Percentiles rank a stretch among this genome's conserved stretches.
These are phyloP conservation scores for Xanthia icteritia DNA, from an alignment of 2,888 invertebrate genomes.

Conservation along the genomic window DNA sequence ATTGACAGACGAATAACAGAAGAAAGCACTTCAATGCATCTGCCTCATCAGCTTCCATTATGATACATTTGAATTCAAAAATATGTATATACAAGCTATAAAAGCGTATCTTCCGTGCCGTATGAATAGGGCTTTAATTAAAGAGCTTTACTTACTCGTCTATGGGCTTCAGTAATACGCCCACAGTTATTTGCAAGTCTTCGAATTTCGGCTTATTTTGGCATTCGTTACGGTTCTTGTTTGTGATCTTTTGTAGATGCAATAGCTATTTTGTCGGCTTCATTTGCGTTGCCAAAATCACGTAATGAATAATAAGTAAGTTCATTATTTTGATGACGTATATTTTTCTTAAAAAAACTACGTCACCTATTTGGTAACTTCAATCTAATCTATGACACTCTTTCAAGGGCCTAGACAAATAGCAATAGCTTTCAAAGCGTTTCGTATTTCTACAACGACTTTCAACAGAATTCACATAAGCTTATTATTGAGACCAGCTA, in stretches of 20 bases:
- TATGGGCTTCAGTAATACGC: slow-evolving; percentile 7
- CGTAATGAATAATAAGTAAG: slow-evolving; percentile 4
- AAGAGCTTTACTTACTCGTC: slow-evolving; percentile 3
- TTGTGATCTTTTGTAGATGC: slow-evolving; percentile 30
- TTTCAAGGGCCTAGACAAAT: not conserved
- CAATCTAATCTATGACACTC: not conserved
- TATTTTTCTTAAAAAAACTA: not conserved
- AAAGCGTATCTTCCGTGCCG: slow-evolving; percentile 8
- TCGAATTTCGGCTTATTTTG: slow-evolving; percentile 30
- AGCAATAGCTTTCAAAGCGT: not conserved
- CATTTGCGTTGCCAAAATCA: slow-evolving; percentile 3
- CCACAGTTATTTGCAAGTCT: slow-evolving; percentile 30
- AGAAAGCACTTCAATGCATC: slow-evolving; percentile 34
- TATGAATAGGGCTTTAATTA: slow-evolving; percentile 59
- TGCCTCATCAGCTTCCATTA: slow-evolving; percentile 40
- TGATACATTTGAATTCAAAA: slow-evolving; percentile 15
- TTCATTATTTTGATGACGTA: slow-evolving; percentile 7
- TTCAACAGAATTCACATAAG: not conserved
- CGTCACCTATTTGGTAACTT: not conserved
- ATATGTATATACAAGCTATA: not conserved
- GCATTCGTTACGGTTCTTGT: slow-evolving; percentile 47
- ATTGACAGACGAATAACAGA: slow-evolving; percentile 24
- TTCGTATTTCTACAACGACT: not conserved
- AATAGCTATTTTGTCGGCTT: not conserved
- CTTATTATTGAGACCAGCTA: not conserved